These are phyloP conservation scores for Mesoligia furuncula DNA, from an alignment of 2,888 invertebrate species.

Conservation along the genomic window DNA sequence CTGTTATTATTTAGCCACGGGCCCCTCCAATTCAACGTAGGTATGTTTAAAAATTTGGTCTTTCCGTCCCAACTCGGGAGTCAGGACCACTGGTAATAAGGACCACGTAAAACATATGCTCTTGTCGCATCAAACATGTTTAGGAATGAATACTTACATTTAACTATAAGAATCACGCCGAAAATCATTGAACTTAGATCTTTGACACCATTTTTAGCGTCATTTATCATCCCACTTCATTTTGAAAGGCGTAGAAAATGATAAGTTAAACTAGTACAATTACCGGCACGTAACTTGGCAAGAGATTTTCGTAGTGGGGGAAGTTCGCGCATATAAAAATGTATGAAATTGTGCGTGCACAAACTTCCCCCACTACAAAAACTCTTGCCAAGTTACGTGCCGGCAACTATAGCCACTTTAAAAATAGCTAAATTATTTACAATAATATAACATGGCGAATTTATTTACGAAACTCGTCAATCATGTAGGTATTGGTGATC, in stretches of 20 bases:
- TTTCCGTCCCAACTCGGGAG: background rate
- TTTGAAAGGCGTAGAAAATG: conserved; percentile 5
- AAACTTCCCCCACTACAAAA: too few relatives aligned
- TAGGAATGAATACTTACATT: background rate
- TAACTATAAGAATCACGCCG: background rate
- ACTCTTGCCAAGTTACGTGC: too few relatives aligned
- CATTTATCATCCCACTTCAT: background rate
- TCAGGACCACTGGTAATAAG: background rate
- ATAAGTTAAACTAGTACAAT: background rate
- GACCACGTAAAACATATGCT: background rate
- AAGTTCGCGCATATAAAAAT: too few relatives aligned
- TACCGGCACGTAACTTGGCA: too few relatives aligned
- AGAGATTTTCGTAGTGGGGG: too few relatives aligned
- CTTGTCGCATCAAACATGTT: background rate
- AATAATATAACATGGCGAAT: conserved; percentile 31
- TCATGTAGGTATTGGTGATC: conserved; percentile 46
- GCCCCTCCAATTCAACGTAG: too few relatives aligned
- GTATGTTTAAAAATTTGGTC: background rate
- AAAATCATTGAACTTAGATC: background rate
- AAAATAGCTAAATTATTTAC: conserved; percentile 23
- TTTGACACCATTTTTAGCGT: background rate
- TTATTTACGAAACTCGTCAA: conserved; percentile 45
- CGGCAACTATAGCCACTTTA: conserved; percentile 29
- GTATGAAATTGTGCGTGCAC: too few relatives aligned
- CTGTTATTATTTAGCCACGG: too few relatives aligned